phyloP scores from a whole-genome alignment of 1,140 invertebrate genomes.

The Samia ricini region DNA sequence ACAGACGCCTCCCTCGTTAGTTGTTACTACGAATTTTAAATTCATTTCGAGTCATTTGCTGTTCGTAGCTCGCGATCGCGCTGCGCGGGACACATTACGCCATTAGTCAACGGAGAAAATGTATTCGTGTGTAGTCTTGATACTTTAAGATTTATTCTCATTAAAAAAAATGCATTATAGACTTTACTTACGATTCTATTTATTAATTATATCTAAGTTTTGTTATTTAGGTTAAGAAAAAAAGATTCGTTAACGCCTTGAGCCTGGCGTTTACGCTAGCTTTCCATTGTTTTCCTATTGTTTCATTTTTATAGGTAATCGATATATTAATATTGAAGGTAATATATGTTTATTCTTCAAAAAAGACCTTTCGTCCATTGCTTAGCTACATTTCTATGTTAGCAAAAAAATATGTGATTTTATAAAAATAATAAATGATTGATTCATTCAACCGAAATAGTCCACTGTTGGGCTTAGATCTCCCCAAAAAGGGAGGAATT shows the following conservation, averaged over 20 bases:
- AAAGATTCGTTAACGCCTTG: background rate
- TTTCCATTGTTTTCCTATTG: too few species aligned
- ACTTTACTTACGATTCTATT: background rate
- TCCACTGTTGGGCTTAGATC: too few species aligned
- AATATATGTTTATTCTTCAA: background rate
- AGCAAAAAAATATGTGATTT: too few species aligned
- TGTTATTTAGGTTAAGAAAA: background rate
- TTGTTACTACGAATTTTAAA: conserved; percentile 71
- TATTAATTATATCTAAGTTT: background rate
- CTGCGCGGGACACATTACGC: conserved; percentile 73
- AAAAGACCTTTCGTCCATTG: too few species aligned
- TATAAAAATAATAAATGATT: too few species aligned
- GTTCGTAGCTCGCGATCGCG: conserved; percentile 48
- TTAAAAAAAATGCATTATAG: background rate
- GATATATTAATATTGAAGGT: background rate
- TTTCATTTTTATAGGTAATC: too few species aligned
- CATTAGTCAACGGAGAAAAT: conserved; percentile 58
- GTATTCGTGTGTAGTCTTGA: conserved; percentile 32
- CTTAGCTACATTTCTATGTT: too few species aligned
- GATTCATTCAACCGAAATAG: too few species aligned
- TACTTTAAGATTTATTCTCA: conserved; percentile 21
- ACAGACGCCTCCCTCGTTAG: conserved; percentile 66
- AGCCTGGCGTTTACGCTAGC: too few species aligned
- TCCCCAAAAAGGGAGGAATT: too few species aligned
- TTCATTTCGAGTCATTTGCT: conserved; percentile 74